Evolutionary conservation across 2,888 invertebrate genomes (phyloP), one percentile per base, ranked within the genome.

Genomic region (Tyria jacobaeae): DNA sequence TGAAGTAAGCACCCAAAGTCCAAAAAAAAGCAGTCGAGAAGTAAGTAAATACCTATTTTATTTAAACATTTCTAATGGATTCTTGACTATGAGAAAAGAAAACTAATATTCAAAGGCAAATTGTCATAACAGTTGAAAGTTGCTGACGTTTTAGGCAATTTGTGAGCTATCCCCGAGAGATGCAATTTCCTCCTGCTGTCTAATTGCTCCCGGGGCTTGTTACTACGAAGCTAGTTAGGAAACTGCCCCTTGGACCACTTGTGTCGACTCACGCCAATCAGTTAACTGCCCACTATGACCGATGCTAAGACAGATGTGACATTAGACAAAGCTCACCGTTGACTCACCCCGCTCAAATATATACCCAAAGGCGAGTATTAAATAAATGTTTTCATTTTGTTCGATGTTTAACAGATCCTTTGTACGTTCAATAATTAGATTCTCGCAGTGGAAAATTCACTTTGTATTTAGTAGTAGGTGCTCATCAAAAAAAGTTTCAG

Each of bases 131-230:
- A 84, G 79, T 79, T 76, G 64, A 80, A 82, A 85, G 76, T 67
- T 83, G 85, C 85, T 89, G 88, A 88, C 87, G 85, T 84, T 90
- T 86, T 75, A 76, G 81, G 82, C 88, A 89, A 91, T 90, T 91
- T 88, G 89, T 84, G 89, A 88, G 82, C 85, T 84, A 83, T 88
- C 85, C 87, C 87, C 88, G 84, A 89, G 90, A 87, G 91, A 87
- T 90, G 90, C 89, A 91, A 90, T 92, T 91, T 89, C 89, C 90
- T 73, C 78, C 78, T 86, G 85, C 78, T 82, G 82, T 80, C 82
- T 92, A 91, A 93, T 93, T 93, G 90, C 84, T 87, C 83, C 78
- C 82, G 79, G 67, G 71, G 78, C 78, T 67, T 76, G 74, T 71
- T 81, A 80, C 75, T 81, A 84, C 82, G 83, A 80, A 82, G 84